Conservation (phyloP, 2,888 invertebrate genomes). For the Sesia bembeciformis region DNA sequence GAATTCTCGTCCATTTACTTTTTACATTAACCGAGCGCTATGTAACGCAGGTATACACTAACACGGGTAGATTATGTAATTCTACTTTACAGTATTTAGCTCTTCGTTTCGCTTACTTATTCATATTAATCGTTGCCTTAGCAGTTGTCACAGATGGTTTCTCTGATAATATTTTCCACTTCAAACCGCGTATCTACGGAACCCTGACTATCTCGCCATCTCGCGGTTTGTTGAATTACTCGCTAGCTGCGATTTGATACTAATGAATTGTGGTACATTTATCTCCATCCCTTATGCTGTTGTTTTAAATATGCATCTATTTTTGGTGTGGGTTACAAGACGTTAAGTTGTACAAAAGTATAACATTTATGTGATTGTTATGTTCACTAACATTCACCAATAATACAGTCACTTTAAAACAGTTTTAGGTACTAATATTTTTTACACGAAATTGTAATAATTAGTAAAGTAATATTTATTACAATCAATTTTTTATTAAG, state of each 20-base stretch:
- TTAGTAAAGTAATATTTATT: too few species aligned
- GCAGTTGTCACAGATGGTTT: constrained; percentile 2
- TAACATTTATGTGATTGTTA: too few species aligned
- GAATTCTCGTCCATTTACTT: too few species aligned
- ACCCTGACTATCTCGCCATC: constrained; percentile 14
- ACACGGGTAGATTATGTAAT: too few species aligned
- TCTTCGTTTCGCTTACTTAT: constrained; percentile 2
- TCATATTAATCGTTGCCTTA: not conserved
- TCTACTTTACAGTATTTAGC: not conserved
- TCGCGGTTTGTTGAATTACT: constrained; percentile 9
- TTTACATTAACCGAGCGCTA: too few species aligned
- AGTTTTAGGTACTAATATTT: too few species aligned
- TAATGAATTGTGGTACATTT: not conserved
- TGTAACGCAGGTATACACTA: too few species aligned
- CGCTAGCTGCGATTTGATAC: not conserved
- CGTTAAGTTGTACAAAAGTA: too few species aligned
- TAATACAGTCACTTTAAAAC: too few species aligned
- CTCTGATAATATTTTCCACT: constrained; percentile 11
- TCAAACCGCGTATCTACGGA: constrained; percentile 13
- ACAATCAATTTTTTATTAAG: too few species aligned
- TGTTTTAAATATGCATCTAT: not conserved
- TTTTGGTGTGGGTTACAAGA: not conserved
- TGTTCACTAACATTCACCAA: too few species aligned
- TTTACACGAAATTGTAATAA: too few species aligned
- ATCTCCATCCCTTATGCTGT: not conserved